Percentiles rank a stretch among this genome's conserved stretches.
These are phyloP conservation scores for Sphyrna mokarran DNA, from an alignment of 2,113 vertebrate species.

Conservation along the genomic window DNA sequence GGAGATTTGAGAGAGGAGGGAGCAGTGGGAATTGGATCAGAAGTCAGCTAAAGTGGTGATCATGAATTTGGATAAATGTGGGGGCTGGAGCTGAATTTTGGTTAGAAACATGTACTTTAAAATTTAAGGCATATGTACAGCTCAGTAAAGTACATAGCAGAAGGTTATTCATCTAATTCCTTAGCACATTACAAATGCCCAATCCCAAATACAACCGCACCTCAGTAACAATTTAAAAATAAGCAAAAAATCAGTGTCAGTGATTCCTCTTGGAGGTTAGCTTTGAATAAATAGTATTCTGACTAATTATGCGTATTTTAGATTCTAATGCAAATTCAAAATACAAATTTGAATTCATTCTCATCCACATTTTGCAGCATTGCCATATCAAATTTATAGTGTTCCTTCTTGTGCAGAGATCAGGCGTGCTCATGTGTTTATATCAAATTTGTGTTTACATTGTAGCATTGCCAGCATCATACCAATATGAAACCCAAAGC, in stretches of 20 bases:
- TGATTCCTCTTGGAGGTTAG: not conserved
- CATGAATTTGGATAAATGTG: not conserved
- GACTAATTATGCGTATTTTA: too few species aligned
- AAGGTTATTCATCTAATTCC: not conserved
- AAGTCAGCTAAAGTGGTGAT: not conserved
- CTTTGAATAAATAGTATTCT: not conserved
- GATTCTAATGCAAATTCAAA: too few species aligned
- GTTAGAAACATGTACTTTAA: not conserved
- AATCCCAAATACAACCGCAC: not conserved
- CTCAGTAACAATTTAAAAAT: not conserved
- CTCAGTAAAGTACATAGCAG: not conserved
- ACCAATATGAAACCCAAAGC: not conserved
- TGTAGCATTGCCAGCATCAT: not conserved
- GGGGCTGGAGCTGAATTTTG: not conserved
- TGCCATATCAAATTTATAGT: not conserved
- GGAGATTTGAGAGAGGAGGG: not conserved
- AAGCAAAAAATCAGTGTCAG: not conserved
- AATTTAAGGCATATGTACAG: not conserved
- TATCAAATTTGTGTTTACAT: slow-evolving; percentile 14
- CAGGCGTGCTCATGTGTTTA: not conserved
- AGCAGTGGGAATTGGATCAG: not conserved
- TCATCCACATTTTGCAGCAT: not conserved
- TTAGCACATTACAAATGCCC: not conserved
- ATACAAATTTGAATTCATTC: not conserved
- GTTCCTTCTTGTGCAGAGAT: not conserved